Evolutionary conservation across 2,888 invertebrate species (phyloP), one percentile per base, ranked within the genome.

Genomic region (Chouioia cunea): DNA sequence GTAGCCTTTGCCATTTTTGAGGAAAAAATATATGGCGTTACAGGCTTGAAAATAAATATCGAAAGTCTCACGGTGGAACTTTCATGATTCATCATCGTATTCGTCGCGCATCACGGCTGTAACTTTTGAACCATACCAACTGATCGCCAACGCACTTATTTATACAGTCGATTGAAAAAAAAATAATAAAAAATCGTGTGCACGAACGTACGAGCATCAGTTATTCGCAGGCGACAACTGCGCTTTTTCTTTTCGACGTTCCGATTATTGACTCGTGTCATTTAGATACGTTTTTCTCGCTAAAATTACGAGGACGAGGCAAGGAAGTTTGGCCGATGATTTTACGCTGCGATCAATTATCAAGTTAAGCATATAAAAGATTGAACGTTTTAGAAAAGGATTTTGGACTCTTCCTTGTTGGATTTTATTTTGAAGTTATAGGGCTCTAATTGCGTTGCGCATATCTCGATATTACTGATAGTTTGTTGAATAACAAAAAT

Each of bases 261-360:
- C 67, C 66, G 71, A 71, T 69, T 71, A 69, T 69, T 69, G 73
- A 70, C 66, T 66, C 59, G 52, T 57, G 65, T 70, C 69, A 68
- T 73, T 60, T 73, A 73, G 57, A 36, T 18, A 60, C 53, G 73
- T 73, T 73, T 27, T 56, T 67, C 65, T 6, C 36, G 66, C 50
- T 53, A 58, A 53, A 23, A 27, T 52, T 54, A 54, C 23, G 27
- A 18, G n/a, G 27, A 47, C 16, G 48, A 14, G 36, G 36, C 36
- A 12, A 65, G 18, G 66, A 22, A 23, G n/a, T 36, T 36, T 10
- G 64, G 18, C 70, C 44, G 43, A 63, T 57, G 76, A 62, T 63
- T 77, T 73, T 72, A 75, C 74, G 76, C 76, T 76, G 79, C 80
- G 81, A 83, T 83, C 83, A 83, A 83, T 83, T 83, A 83, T 79